Conservation (phyloP, 2,113 vertebrate species). For the Phocoena sinus region DNA sequence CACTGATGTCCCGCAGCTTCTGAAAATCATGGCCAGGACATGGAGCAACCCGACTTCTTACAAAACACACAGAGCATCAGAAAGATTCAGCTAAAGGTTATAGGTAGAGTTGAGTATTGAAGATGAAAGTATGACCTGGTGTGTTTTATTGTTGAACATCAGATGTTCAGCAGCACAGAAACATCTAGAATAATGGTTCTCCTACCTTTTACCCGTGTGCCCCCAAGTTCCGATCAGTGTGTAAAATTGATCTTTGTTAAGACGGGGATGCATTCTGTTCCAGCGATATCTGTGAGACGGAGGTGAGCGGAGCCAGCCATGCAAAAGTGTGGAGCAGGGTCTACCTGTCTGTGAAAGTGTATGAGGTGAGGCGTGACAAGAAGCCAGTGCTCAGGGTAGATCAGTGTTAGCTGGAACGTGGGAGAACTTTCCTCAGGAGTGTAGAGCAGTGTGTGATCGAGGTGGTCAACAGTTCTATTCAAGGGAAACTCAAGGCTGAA, state of each 20-base stretch:
- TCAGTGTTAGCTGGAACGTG: background rate
- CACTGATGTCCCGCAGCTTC: background rate
- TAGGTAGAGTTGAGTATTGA: background rate
- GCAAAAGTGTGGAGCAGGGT: background rate
- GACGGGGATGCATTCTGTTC: background rate
- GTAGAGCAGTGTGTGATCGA: background rate
- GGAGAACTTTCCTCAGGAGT: background rate
- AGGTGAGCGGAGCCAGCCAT: background rate
- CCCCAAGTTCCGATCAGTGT: background rate
- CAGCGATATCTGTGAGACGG: background rate
- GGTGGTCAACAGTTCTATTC: background rate
- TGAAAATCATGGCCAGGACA: background rate
- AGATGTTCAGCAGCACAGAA: background rate
- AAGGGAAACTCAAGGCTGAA: background rate
- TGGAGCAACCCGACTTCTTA: background rate
- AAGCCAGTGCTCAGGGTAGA: background rate
- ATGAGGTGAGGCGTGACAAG: background rate
- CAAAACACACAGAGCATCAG: background rate
- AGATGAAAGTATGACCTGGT: background rate
- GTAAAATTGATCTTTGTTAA: background rate
- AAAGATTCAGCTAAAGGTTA: background rate
- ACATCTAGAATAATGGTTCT: background rate
- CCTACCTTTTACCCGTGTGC: background rate
- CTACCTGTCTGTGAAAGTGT: background rate
- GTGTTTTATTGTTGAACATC: background rate